These are phyloP conservation scores for Dryocosmus kuriphilus DNA, from an alignment of 2,888 invertebrate species.

Conservation along the genomic window DNA sequence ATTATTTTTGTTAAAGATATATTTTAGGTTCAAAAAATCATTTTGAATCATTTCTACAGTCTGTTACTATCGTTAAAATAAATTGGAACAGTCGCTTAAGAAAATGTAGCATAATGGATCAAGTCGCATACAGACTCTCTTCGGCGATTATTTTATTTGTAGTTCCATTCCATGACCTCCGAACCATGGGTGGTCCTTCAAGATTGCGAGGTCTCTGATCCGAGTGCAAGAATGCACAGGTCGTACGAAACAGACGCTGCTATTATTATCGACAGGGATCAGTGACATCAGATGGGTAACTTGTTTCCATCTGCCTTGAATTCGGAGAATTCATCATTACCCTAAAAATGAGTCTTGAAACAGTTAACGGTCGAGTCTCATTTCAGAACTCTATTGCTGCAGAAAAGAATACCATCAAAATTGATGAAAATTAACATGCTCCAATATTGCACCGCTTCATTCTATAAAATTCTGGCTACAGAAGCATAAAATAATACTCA, in stretches of 20 bases:
- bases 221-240: constrained; percentile 25
- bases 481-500: background rate
- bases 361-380: too few relatives aligned
- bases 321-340: background rate
- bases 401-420: background rate
- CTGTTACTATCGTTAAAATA: too few relatives aligned
- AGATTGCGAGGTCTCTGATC: constrained; percentile 16
- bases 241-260: constrained; percentile 13
- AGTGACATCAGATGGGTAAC: background rate
- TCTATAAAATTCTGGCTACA: background rate
- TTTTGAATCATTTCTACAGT: too few relatives aligned
- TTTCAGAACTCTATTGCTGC: too few relatives aligned
- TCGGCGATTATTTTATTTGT: constrained; percentile 1
- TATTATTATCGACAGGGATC: constrained; percentile 25
- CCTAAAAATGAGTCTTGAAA: too few relatives aligned
- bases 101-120: background rate
- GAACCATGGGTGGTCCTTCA: constrained; percentile 32
- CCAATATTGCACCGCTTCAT: too few relatives aligned
- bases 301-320: background rate
- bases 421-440: background rate
- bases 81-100: background rate
- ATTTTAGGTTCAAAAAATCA: too few relatives aligned
- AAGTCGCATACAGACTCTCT: background rate
- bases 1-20: background rate
- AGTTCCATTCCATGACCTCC: constrained; percentile 1